Percentiles rank a stretch among this genome's conserved stretches.
phyloP scores from a whole-genome alignment of 2,797 vertebrate species.

The Bradypus variegatus region DNA sequence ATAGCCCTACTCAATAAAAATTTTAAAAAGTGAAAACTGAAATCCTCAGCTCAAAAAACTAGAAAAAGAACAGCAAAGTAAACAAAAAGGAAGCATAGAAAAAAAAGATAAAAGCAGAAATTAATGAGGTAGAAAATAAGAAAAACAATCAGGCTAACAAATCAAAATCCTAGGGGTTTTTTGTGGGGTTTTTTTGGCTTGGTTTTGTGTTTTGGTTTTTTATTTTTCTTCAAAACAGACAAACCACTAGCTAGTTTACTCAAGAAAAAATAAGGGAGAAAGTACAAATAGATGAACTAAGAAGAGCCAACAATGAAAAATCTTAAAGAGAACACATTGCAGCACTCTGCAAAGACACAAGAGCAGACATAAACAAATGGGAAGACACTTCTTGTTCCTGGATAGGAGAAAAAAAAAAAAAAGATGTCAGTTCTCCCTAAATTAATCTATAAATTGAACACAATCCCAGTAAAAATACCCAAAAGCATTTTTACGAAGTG shows the following conservation, averaged over 20 bases:
- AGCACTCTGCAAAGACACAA: neutral
- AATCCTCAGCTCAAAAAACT: neutral
- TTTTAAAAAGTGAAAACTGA: neutral
- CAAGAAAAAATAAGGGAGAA: neutral
- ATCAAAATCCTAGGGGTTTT: neutral
- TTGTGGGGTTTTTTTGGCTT: neutral
- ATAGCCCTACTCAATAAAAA: neutral
- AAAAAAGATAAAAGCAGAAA: too few relatives aligned
- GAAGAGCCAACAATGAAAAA: neutral
- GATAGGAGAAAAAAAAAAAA: too few relatives aligned
- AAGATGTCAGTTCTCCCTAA: too few relatives aligned
- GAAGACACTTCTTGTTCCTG: neutral
- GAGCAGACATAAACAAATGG: neutral
- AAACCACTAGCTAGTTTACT: neutral
- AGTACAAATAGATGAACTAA: neutral
- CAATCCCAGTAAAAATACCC: neutral
- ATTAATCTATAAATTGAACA: neutral
- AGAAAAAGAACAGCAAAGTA: too few relatives aligned
- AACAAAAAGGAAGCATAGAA: too few relatives aligned
- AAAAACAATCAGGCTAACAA: neutral
- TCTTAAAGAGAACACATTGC: neutral
- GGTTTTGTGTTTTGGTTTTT: too few relatives aligned
- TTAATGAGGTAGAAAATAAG: neutral
- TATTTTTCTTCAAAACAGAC: neutral
- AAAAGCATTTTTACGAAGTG: neutral